A percentile compares a stretch with the other conserved stretches of the same genome.
Evolutionary conservation across 2,797 vertebrate genomes (phyloP).

Genomic region (Limosa lapponica): DNA sequence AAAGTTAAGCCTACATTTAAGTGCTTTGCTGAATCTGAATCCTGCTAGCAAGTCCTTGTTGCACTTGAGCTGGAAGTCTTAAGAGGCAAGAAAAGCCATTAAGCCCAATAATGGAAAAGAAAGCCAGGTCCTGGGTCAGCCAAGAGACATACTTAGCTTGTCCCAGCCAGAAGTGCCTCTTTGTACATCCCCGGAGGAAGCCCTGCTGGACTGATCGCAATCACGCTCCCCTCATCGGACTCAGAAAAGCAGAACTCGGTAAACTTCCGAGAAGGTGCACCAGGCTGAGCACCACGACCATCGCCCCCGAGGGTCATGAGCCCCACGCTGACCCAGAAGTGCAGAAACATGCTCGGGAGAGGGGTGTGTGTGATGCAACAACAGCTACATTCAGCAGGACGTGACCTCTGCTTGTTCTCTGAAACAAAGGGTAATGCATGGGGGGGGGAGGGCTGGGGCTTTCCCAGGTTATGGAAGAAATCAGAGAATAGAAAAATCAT

Average conservation of each 20-base stretch:
- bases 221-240: fast-evolving
- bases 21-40: not conserved
- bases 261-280: not conserved
- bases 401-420: constrained; percentile 11
- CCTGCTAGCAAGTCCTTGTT: not conserved
- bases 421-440: not conserved
- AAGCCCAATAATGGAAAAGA: not conserved
- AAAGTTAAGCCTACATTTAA: not conserved
- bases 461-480: constrained; percentile 50
- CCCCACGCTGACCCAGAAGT: not conserved
- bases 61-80: not conserved
- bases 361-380: not conserved
- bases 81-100: not conserved
- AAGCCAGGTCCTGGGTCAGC: not conserved
- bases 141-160: not conserved
- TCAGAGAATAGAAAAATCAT: constrained; percentile 43
- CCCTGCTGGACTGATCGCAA: not conserved
- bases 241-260: not conserved
- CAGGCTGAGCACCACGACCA: not conserved
- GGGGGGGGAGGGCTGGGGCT: not conserved
- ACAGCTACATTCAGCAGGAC: not conserved
- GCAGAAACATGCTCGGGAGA: not conserved
- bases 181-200: not conserved
- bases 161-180: not conserved
- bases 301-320: fast-evolving